Base-by-base conservation (phyloP, 2,797 vertebrate genomes). In the Dromococcyx pavoninus region DNA sequence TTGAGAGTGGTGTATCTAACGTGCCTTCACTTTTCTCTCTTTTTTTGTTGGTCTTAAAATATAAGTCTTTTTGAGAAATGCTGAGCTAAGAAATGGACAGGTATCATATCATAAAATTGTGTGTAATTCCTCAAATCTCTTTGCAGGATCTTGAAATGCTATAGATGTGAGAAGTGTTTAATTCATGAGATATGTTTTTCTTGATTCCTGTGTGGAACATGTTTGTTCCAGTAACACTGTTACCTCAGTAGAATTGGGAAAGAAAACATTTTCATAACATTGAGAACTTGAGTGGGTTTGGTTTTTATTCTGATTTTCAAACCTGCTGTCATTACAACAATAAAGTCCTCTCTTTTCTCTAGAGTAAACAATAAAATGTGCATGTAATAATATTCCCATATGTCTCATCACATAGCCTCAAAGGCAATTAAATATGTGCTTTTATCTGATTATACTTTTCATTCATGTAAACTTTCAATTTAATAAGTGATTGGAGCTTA, bases 291-390 rank as follows among this genome's bases (percentile, higher is more conserved):
- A 71, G 13, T 69, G 30, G 9, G 15, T 92, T 94, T 92, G 61
- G 13, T 74, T 95, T 93, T 46, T 53, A 74, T 83, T 89, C 54
- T 46, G 54, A 32, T 75, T 69, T 95, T 86, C 54, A 89, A 83
- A 70, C 35, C 57, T 77, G 24, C 43, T 89, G 4, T 82, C 56
- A 56, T 39, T 92, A 71, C 21, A 78, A n/a, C 46, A 88, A 41
- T 10, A 18, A 79, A 72, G 23, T 62, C 7, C 35, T 66, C 73
- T 61, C 12, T 44, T 85, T 90, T 74, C 51, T 58, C 25, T 57
- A 19, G 32, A 70, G 33, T 66, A 73, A 91, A 54, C 23, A 73
- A 5, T 30, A 53, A 35, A 66, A 57, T 30, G 28, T 71, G 48
- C 43, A n/a, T 35, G 17, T 53, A 46, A 43, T 53, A 71, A 33